Conservation (phyloP, 2,113 vertebrate species). For the Brienomyrus longianalis region DNA sequence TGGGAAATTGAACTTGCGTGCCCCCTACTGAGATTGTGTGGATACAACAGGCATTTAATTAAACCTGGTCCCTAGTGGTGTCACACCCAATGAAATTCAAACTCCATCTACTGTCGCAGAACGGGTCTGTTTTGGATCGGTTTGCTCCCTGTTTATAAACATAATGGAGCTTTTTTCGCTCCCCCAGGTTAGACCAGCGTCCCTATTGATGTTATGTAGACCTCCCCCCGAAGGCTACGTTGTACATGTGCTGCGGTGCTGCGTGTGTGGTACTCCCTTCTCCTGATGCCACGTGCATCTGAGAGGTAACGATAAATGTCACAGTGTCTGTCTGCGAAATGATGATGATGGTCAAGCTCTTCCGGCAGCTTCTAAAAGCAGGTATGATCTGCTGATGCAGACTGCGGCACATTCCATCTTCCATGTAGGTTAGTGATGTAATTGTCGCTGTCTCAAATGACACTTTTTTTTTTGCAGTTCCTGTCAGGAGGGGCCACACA, state of each 20-base stretch:
- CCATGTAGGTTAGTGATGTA: not conserved
- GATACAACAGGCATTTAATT: slow-evolving; percentile 4
- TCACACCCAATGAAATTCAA: not conserved
- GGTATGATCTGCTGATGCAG: not conserved
- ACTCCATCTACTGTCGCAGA: not conserved
- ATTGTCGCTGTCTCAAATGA: not conserved
- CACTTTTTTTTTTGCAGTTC: not conserved
- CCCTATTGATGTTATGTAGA: not conserved
- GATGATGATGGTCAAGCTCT: not conserved
- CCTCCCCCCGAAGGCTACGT: not conserved
- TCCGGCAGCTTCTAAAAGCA: not conserved
- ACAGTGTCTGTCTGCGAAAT: not conserved
- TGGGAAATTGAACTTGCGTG: not conserved
- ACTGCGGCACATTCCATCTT: not conserved
- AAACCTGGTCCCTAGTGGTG: not conserved
- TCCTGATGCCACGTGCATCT: not conserved
- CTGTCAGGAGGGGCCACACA: not conserved
- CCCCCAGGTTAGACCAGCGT: not conserved
- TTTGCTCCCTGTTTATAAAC: not conserved
- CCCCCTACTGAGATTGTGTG: not conserved
- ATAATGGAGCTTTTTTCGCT: not conserved
- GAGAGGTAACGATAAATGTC: not conserved
- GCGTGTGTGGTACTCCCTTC: not conserved
- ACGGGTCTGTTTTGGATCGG: not conserved
- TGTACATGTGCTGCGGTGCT: not conserved